Conservation (phyloP, 2,888 invertebrate genomes). For the Eristalinus aeneus region DNA sequence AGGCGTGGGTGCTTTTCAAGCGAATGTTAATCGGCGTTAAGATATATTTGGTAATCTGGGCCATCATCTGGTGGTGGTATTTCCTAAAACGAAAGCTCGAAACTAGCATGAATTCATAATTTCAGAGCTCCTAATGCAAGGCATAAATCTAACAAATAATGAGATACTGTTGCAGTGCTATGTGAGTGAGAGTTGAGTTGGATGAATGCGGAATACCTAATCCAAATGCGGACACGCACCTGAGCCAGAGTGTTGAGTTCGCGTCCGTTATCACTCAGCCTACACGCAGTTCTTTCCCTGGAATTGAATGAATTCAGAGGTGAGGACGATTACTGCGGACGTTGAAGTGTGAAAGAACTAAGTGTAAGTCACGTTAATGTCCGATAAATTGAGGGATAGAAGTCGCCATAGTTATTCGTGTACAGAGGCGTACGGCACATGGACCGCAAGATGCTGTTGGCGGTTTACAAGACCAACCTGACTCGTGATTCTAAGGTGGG, state of each 20-base stretch:
- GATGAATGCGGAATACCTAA: not conserved
- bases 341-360: too few species aligned
- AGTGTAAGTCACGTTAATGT: too few species aligned
- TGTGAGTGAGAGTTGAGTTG: not conserved
- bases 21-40: slow-evolving; percentile 3
- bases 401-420: too few species aligned
- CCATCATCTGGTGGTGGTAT: slow-evolving; percentile 28
- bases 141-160: not conserved
- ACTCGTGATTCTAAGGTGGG: too few species aligned
- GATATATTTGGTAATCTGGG: slow-evolving; percentile 30
- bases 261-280: not conserved
- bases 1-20: slow-evolving; percentile 35
- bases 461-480: too few species aligned
- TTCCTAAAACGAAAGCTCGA: slow-evolving; percentile 20
- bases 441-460: too few species aligned
- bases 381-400: too few species aligned
- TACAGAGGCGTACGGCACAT: too few species aligned
- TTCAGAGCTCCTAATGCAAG: not conserved
- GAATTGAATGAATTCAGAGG: not conserved
- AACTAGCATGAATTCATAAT: not conserved
- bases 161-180: not conserved
- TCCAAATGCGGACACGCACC: not conserved
- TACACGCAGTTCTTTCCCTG: not conserved
- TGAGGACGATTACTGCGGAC: not conserved
- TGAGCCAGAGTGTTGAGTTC: not conserved